phyloP scores from a whole-genome alignment of 1,140 invertebrate species.

The Zaprionus taronus region DNA sequence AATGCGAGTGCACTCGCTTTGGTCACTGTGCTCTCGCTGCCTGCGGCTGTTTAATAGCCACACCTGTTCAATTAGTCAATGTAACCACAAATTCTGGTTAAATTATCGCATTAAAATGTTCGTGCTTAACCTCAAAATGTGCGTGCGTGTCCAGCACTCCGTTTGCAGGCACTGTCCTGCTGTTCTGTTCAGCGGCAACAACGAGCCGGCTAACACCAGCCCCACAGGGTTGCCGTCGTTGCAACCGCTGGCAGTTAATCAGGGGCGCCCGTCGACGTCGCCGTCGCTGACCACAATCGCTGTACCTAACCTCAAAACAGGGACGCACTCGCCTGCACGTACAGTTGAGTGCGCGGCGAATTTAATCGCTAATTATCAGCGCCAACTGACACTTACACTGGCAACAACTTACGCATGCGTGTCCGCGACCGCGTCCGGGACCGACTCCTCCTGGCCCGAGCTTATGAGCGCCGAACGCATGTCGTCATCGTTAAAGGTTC shows the following conservation, averaged over 20 bases:
- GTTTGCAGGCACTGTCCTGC: slow-evolving; percentile 9
- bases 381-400: slow-evolving; percentile 77
- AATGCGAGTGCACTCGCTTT: slow-evolving; percentile 41
- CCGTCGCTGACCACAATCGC: slow-evolving; percentile 44
- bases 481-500: slow-evolving; percentile 63
- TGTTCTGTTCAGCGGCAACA: slow-evolving; percentile 25
- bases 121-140: slow-evolving; percentile 82
- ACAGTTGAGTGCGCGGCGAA: slow-evolving; percentile 59
- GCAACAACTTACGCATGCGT: slow-evolving; percentile 79
- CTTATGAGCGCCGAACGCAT: slow-evolving; percentile 67
- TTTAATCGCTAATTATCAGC: slow-evolving; percentile 81
- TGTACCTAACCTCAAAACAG: slow-evolving; percentile 47
- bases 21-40: slow-evolving; percentile 29
- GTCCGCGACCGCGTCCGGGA: slow-evolving; percentile 64
- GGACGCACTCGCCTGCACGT: slow-evolving; percentile 20
- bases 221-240: slow-evolving; percentile 28
- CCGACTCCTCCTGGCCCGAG: slow-evolving; percentile 26
- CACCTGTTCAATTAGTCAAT: slow-evolving; percentile 85
- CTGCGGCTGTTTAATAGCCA: slow-evolving; percentile 83
- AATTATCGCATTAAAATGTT: slow-evolving; percentile 85
- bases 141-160: slow-evolving; percentile 64
- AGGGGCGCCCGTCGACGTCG: slow-evolving; percentile 50
- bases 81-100: slow-evolving; percentile 84
- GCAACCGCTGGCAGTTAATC: slow-evolving; percentile 76
- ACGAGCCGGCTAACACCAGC: slow-evolving; percentile 3